Evolutionary conservation across 64 coral and sea anemone species (phyloP).

Genomic region (Montipora efflorescens): DNA sequence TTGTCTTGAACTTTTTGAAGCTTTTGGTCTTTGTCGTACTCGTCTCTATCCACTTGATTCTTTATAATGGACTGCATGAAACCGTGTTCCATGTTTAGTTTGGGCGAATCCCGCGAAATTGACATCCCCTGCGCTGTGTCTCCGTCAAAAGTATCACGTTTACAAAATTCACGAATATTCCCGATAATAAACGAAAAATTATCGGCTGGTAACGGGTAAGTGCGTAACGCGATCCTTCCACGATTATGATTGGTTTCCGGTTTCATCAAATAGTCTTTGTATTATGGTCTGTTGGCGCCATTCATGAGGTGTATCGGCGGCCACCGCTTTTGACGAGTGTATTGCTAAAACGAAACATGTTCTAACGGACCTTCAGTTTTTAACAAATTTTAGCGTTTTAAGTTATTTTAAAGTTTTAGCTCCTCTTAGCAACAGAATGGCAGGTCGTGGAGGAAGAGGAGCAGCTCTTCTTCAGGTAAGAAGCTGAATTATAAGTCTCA

Average conservation of each 20-base stretch:
- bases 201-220: neutral
- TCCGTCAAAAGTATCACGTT: neutral
- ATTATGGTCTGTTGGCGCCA: slow-evolving; percentile 85
- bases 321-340: neutral
- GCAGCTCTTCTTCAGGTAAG: slow-evolving; percentile 90
- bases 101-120: slow-evolving; percentile 22
- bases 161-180: neutral
- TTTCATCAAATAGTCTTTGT: neutral
- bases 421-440: slow-evolving; percentile 56
- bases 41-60: slow-evolving; percentile 93
- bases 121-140: neutral
- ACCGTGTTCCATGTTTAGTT: slow-evolving; percentile 87
- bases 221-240: neutral
- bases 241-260: slow-evolving; percentile 38
- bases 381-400: slow-evolving; percentile 23
- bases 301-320: neutral
- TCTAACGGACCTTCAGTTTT: neutral
- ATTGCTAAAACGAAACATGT: neutral
- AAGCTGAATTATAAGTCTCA: neutral
- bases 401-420: slow-evolving; percentile 22
- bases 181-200: slow-evolving; percentile 6
- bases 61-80: slow-evolving; percentile 93
- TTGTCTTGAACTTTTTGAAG: slow-evolving; percentile 46
- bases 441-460: slow-evolving; percentile 91
- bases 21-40: slow-evolving; percentile 98